A percentile compares a stretch with the other conserved stretches of the same genome.
Evolutionary conservation across 2,113 vertebrate species (phyloP).

Genomic region (Tonatia bakeri): DNA sequence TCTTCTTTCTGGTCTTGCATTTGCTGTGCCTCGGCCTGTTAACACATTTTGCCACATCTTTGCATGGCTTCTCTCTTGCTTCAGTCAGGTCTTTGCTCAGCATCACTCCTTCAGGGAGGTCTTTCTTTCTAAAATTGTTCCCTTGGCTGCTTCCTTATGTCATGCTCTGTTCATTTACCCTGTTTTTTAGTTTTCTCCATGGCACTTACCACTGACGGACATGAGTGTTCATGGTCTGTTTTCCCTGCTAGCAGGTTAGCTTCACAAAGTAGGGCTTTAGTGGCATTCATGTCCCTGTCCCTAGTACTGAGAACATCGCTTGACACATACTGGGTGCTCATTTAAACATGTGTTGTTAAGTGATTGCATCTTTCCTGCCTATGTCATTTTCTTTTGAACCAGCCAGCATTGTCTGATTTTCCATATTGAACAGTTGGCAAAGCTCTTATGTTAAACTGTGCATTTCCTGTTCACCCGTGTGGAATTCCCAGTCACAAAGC

Average conservation of each 20-base stretch:
- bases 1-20: neutral
- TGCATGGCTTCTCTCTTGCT: neutral
- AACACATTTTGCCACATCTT: neutral
- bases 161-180: neutral
- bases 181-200: neutral
- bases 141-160: neutral
- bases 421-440: neutral
- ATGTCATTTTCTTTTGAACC: neutral
- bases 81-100: neutral
- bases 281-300: neutral
- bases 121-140: neutral
- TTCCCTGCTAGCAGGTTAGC: neutral
- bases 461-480: neutral
- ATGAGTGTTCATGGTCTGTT: neutral
- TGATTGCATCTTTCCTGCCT: neutral
- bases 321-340: neutral
- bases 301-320: neutral
- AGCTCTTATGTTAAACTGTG: neutral
- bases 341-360: neutral
- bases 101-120: neutral
- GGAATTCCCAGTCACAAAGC: neutral
- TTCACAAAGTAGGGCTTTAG: neutral
- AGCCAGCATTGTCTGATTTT: neutral
- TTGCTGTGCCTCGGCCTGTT: neutral
- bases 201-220: neutral